phyloP scores from a whole-genome alignment of 2,797 vertebrate species.

The Delichon dasypus region DNA sequence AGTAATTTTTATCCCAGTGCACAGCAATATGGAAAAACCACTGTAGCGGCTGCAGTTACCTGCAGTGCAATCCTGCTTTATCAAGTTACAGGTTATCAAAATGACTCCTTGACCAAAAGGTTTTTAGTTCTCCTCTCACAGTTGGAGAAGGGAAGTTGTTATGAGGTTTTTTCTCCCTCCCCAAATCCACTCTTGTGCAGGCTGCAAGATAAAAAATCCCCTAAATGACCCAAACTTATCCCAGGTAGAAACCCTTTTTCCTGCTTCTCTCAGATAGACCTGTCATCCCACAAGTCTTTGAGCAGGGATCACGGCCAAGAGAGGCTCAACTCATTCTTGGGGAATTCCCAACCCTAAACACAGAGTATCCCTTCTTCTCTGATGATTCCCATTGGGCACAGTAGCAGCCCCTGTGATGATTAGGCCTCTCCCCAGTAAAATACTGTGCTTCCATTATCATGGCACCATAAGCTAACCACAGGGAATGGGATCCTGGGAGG shows the following conservation, averaged over 20 bases:
- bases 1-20: background rate
- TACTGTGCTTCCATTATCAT: background rate
- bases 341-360: background rate
- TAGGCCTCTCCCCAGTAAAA: background rate
- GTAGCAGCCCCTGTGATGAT: background rate
- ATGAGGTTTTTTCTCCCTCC: background rate
- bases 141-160: background rate
- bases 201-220: background rate
- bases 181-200: background rate
- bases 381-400: background rate
- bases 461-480: background rate
- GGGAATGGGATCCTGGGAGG: background rate
- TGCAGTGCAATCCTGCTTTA: background rate
- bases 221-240: background rate
- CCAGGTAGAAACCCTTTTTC: background rate
- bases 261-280: background rate
- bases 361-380: background rate
- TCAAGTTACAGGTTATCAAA: background rate
- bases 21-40: background rate
- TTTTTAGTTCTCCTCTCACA: background rate
- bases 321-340: background rate
- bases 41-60: background rate
- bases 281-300: background rate
- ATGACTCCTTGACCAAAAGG: background rate
- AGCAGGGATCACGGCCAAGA: background rate